Evolutionary conservation across 1,140 invertebrate species (phyloP).

Genomic region (Danaus melanippus): DNA sequence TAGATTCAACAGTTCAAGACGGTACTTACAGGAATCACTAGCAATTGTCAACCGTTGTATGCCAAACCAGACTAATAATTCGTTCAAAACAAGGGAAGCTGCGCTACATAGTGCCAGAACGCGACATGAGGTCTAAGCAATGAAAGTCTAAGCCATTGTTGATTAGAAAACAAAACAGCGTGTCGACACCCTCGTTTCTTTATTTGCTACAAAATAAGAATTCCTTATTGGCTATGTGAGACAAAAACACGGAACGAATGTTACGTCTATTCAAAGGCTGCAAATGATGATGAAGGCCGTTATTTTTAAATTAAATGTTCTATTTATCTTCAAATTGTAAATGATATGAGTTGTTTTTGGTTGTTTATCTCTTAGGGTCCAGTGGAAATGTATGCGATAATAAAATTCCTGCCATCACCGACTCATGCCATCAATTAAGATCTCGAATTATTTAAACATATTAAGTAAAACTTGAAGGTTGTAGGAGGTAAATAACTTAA

Average conservation of each 20-base stretch:
- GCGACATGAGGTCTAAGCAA: constrained; percentile 51
- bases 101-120: constrained; percentile 47
- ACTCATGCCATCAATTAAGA: too few relatives aligned
- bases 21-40: constrained; percentile 56
- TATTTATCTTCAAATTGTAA: constrained; percentile 38
- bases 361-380: constrained; percentile 9
- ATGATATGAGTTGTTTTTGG: constrained; percentile 25
- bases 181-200: constrained; percentile 65
- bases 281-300: constrained; percentile 51
- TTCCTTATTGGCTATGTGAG: constrained; percentile 43
- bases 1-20: constrained; percentile 36
- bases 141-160: constrained; percentile 54
- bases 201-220: constrained; percentile 55
- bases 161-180: constrained; percentile 59
- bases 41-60: constrained; percentile 55
- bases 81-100: constrained; percentile 54
- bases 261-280: constrained; percentile 38
- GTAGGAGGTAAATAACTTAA: too few relatives aligned
- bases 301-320: constrained; percentile 58
- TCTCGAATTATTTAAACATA: too few relatives aligned
- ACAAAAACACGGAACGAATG: constrained; percentile 61
- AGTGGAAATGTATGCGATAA: too few relatives aligned
- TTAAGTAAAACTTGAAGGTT: too few relatives aligned
- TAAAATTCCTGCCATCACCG: too few relatives aligned
- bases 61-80: constrained; percentile 70